These are phyloP conservation scores for Drosophila melanosoma DNA, from an alignment of 2,888 invertebrate species.

Conservation along the genomic window DNA sequence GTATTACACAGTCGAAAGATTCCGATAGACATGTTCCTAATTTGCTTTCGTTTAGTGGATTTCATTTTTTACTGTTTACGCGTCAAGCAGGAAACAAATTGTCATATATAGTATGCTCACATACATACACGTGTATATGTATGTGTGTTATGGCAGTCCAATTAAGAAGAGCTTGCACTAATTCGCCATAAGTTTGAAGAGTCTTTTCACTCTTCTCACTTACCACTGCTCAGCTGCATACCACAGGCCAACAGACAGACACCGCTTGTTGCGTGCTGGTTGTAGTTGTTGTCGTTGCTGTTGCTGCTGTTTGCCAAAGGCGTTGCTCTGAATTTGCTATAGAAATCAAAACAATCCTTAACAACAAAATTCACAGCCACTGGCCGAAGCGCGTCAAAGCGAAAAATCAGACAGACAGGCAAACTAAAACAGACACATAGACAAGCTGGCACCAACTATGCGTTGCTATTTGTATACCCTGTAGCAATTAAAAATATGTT, in stretches of 20 bases:
- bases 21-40: neutral
- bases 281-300: conserved; percentile 14
- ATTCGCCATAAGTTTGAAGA: conserved; percentile 73
- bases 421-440: neutral
- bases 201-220: conserved; percentile 60
- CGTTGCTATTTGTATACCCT: conserved; percentile 10
- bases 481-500: neutral
- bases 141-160: conserved; percentile 39
- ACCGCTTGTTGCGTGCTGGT: conserved; percentile 64
- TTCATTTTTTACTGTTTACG: conserved; percentile 8
- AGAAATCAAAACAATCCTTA: conserved; percentile 73
- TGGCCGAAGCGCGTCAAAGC: conserved; percentile 25
- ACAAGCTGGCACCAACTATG: conserved; percentile 7
- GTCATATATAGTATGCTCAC: conserved; percentile 5
- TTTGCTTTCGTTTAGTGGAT: conserved; percentile 18
- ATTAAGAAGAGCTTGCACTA: conserved; percentile 74
- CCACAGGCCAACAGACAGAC: conserved; percentile 54
- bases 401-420: neutral
- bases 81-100: conserved; percentile 47
- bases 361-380: conserved; percentile 26
- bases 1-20: neutral
- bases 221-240: conserved; percentile 38
- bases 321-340: conserved; percentile 56
- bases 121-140: neutral
- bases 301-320: conserved; percentile 25